These are phyloP conservation scores for Phallusia fumigata DNA, from an alignment of 23 tunicate species.

Conservation along the genomic window DNA sequence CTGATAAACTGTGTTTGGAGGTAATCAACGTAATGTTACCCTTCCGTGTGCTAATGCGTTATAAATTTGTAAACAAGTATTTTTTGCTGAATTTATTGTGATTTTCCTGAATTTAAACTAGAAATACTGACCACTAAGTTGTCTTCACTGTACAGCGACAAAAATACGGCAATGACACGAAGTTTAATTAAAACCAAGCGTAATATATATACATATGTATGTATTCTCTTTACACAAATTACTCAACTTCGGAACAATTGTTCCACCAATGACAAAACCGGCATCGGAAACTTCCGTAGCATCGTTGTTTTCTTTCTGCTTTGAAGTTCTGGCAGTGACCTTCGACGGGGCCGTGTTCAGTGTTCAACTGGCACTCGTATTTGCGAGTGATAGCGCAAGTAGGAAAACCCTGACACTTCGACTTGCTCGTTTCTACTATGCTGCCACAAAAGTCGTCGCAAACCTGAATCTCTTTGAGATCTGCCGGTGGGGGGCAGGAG, in stretches of 20 bases:
- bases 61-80: too few relatives aligned
- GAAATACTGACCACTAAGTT: too few relatives aligned
- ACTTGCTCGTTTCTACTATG: not conserved
- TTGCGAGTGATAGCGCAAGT: not conserved
- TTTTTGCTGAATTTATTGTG: too few relatives aligned
- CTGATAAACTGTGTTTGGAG: too few relatives aligned
- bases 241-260: not conserved
- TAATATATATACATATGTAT: too few relatives aligned
- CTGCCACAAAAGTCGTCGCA: slow-evolving; percentile 15
- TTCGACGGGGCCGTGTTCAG: not conserved
- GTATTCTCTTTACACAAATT: not conserved
- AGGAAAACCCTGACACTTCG: slow-evolving; percentile 4
- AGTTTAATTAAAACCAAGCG: too few relatives aligned
- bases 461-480: not conserved
- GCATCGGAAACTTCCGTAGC: not conserved
- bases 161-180: too few relatives aligned
- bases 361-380: not conserved
- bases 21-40: too few relatives aligned
- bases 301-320: not conserved
- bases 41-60: too few relatives aligned
- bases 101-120: too few relatives aligned
- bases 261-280: not conserved
- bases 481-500: slow-evolving; percentile 5
- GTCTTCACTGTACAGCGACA: too few relatives aligned
- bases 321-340: slow-evolving; percentile 23